These are phyloP conservation scores for Dorcus hopei DNA, from an alignment of 2,888 invertebrate species.

Conservation along the genomic window DNA sequence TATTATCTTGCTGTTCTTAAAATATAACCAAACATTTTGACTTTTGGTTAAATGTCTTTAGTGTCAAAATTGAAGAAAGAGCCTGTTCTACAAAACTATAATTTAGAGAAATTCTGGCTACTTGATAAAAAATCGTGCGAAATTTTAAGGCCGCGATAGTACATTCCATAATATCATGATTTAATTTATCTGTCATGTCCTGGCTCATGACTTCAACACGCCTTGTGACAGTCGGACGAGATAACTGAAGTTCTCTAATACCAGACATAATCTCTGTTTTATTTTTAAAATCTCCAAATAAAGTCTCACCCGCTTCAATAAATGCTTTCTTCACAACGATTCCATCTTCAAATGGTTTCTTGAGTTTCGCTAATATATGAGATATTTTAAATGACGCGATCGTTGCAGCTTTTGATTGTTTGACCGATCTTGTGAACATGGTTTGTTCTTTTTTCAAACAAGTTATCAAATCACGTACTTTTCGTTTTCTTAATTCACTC, in stretches of 20 bases:
- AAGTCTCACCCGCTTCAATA: conserved; percentile 18
- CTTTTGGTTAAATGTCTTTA: too few relatives aligned
- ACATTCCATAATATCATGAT: conserved; percentile 13
- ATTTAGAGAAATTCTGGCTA: too few relatives aligned
- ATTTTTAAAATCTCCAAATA: conserved; percentile 27
- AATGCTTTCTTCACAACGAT: conserved; percentile 30
- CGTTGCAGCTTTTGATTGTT: conserved; percentile 19
- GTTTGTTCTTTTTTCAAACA: conserved; percentile 9
- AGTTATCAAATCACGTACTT: conserved; percentile 11
- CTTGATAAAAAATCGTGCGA: too few relatives aligned
- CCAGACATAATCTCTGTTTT: conserved; percentile 31
- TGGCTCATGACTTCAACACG: conserved; percentile 20
- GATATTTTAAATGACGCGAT: conserved; percentile 20
- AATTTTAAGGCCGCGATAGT: too few relatives aligned
- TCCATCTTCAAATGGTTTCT: conserved; percentile 29
- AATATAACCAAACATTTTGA: too few relatives aligned
- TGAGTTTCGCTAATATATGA: conserved; percentile 25
- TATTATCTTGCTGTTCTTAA: too few relatives aligned
- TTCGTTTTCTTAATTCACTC: conserved; percentile 16
- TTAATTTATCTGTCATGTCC: conserved; percentile 14
- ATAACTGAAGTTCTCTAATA: conserved; percentile 30
- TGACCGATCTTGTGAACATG: conserved; percentile 1
- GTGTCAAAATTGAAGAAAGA: too few relatives aligned
- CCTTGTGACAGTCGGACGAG: conserved; percentile 25
- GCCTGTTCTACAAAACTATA: too few relatives aligned